Conservation (phyloP, 2,797 vertebrate genomes). For the Trematomus bernacchii region DNA sequence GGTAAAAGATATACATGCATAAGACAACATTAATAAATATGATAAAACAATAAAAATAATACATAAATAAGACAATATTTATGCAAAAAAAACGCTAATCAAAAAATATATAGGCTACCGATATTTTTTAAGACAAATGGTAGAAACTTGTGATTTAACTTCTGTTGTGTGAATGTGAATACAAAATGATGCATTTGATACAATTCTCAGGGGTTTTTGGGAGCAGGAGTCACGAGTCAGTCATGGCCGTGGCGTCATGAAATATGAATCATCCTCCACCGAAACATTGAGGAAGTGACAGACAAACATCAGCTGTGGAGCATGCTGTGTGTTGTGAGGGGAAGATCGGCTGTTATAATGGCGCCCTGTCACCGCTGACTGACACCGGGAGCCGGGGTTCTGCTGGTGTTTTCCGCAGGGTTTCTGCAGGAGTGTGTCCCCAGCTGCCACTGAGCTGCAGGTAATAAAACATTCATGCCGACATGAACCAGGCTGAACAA, state of each 20-base stretch:
- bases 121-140: too few relatives aligned
- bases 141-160: too few relatives aligned
- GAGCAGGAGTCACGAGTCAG: background rate
- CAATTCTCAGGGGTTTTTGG: too few relatives aligned
- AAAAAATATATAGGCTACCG: too few relatives aligned
- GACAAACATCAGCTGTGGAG: background rate
- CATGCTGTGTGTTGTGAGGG: fast-evolving
- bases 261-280: conserved; percentile 15
- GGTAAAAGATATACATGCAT: too few relatives aligned
- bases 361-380: background rate
- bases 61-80: too few relatives aligned
- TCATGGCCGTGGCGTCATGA: conserved; percentile 18
- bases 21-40: too few relatives aligned
- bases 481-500: background rate
- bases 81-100: too few relatives aligned
- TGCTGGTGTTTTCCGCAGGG: background rate
- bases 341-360: fast-evolving
- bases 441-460: conserved; percentile 29
- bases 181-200: too few relatives aligned
- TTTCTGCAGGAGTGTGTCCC: background rate
- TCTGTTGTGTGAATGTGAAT: too few relatives aligned
- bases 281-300: conserved; percentile 55
- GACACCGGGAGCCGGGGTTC: background rate
- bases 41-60: too few relatives aligned
- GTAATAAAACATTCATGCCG: conserved; percentile 54